A percentile compares a stretch with the other conserved stretches of the same genome.
phyloP scores from a whole-genome alignment of 2,888 invertebrate species.

The Empis stercorea region DNA sequence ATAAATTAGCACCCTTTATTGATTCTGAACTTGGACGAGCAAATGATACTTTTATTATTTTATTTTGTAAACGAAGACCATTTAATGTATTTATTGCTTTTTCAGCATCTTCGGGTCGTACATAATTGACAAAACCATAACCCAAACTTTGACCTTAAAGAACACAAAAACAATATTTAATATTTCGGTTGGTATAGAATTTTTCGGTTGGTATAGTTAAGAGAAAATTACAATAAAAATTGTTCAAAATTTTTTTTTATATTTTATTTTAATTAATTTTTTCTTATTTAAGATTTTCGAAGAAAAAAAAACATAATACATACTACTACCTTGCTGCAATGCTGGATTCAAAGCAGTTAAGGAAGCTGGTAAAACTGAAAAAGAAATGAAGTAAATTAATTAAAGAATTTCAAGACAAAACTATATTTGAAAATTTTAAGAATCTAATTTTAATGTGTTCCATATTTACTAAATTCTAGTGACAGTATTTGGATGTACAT shows the following conservation, averaged over 20 bases:
- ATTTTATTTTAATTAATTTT: background rate
- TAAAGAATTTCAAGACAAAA: no score
- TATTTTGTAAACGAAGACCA: slow-evolving; percentile 96
- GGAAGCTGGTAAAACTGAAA: slow-evolving; percentile 33
- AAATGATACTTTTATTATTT: slow-evolving; percentile 98
- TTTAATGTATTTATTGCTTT: slow-evolving; percentile 97
- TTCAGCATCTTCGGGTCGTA: slow-evolving; percentile 93
- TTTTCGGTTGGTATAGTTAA: no score
- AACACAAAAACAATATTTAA: background rate
- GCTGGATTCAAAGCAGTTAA: slow-evolving; percentile 35
- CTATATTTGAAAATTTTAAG: no score
- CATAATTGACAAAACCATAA: slow-evolving; percentile 99
- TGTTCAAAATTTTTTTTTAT: background rate
- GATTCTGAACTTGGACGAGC: slow-evolving; percentile 95
- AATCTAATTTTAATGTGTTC: no score
- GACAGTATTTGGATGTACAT: no score
- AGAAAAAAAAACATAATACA: slow-evolving; percentile 4
- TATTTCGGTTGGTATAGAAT: no score
- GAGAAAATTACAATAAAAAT: no score
- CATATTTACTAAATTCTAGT: no score
- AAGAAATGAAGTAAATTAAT: slow-evolving; percentile 7
- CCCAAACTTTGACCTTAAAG: slow-evolving; percentile 86
- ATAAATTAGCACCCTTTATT: slow-evolving; percentile 95
- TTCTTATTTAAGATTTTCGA: no score
- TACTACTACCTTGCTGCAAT: slow-evolving; percentile 30